phyloP scores from a whole-genome alignment of 2,113 vertebrate genomes.

The Taurulus bubalis region DNA sequence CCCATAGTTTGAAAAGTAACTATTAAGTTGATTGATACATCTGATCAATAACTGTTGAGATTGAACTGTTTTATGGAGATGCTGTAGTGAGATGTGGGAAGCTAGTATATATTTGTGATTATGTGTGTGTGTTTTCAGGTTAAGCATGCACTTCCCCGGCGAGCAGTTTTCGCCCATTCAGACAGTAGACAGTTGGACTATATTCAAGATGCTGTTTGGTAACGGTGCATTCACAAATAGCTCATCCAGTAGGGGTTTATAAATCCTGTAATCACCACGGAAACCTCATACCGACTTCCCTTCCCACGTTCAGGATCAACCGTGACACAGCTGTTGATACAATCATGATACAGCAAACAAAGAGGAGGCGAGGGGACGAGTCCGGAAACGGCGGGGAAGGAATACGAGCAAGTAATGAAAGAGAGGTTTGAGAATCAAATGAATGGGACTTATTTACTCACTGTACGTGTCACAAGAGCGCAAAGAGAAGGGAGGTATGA shows the following conservation, averaged over 20 bases:
- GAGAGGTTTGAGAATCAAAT: neutral
- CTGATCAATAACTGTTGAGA: neutral
- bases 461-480: neutral
- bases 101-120: neutral
- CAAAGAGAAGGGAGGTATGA: neutral
- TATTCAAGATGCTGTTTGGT: slow-evolving; percentile 57
- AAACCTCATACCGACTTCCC: slow-evolving; percentile 45
- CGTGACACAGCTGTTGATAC: slow-evolving; percentile 42
- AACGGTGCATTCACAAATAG: slow-evolving; percentile 56
- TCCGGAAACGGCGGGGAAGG: neutral
- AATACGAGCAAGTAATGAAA: slow-evolving; percentile 9
- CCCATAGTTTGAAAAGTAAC: neutral
- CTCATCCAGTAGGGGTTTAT: slow-evolving; percentile 48
- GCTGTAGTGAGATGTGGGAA: neutral
- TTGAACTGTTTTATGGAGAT: neutral
- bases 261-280: slow-evolving; percentile 49
- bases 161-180: slow-evolving; percentile 30
- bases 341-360: slow-evolving; percentile 28
- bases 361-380: slow-evolving; percentile 9
- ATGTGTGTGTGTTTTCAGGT: slow-evolving; percentile 28
- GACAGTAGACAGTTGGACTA: slow-evolving; percentile 59
- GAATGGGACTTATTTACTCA: neutral
- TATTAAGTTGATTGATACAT: neutral
- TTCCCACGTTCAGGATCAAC: slow-evolving; percentile 63
- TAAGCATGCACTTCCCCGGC: slow-evolving; percentile 1